These are phyloP conservation scores for Cantharis rufa DNA, from an alignment of 2,888 invertebrate species.

Conservation along the genomic window DNA sequence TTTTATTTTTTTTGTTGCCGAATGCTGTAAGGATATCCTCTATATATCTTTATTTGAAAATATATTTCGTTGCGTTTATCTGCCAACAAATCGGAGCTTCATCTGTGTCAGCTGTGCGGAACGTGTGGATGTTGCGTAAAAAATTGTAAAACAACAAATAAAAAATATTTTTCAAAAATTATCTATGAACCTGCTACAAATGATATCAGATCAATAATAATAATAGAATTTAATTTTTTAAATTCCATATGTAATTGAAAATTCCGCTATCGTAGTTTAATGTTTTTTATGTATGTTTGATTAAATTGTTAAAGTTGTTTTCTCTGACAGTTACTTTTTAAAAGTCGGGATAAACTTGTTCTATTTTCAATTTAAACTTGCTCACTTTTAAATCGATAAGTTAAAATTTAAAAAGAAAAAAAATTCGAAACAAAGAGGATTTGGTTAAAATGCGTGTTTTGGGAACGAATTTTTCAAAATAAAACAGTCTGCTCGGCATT, in stretches of 20 bases:
- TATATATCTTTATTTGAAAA: conserved; percentile 25
- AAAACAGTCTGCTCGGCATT: neutral
- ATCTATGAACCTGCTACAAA: neutral
- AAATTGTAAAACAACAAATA: conserved; percentile 23
- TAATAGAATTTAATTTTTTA: too few species aligned
- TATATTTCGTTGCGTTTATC: conserved; percentile 23
- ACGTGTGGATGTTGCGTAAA: conserved; percentile 24
- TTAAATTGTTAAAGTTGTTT: neutral
- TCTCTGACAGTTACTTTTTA: neutral
- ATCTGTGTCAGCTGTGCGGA: conserved; percentile 27
- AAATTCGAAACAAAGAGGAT: neutral
- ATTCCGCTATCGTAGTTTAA: too few species aligned
- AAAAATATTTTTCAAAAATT: conserved; percentile 7
- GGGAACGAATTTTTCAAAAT: neutral
- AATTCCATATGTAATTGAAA: too few species aligned
- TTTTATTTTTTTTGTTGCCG: conserved; percentile 5
- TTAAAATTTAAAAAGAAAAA: neutral
- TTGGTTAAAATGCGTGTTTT: neutral
- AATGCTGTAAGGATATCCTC: conserved; percentile 24
- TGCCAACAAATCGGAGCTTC: conserved; percentile 27
- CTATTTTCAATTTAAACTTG: neutral
- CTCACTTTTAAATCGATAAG: neutral
- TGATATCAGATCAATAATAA: neutral
- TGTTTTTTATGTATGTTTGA: neutral
- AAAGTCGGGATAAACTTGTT: neutral